phyloP scores from a whole-genome alignment of 2,113 vertebrate genomes.

The Hemicordylus capensis region DNA sequence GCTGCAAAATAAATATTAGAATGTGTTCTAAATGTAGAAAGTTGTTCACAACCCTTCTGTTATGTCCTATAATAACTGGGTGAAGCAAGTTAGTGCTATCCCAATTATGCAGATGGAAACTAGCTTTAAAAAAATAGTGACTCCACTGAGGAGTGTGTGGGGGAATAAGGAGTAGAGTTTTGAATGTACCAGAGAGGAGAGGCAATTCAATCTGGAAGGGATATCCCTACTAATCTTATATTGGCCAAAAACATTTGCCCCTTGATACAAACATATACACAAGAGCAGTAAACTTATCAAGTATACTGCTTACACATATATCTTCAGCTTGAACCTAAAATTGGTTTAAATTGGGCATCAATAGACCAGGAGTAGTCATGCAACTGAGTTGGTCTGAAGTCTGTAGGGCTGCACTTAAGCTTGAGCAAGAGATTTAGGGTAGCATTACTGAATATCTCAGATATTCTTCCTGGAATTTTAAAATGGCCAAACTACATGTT shows the following conservation, averaged over 20 bases:
- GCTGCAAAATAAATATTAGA: neutral
- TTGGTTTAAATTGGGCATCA: neutral
- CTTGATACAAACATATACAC: neutral
- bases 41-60: neutral
- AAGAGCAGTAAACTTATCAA: neutral
- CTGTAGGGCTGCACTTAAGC: conserved; percentile 11
- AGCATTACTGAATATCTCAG: neutral
- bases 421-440: neutral
- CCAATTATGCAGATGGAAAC: neutral
- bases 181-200: neutral
- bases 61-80: neutral
- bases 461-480: neutral
- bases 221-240: neutral
- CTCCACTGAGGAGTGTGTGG: neutral
- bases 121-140: neutral
- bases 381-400: neutral
- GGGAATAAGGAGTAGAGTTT: neutral
- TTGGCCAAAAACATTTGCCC: neutral
- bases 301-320: neutral
- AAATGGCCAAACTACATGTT: neutral
- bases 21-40: neutral
- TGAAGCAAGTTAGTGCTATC: neutral
- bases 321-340: neutral
- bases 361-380: neutral
- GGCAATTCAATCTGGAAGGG: neutral